Conservation (phyloP, 2,888 invertebrate genomes). For the Napeogenes inachia region DNA sequence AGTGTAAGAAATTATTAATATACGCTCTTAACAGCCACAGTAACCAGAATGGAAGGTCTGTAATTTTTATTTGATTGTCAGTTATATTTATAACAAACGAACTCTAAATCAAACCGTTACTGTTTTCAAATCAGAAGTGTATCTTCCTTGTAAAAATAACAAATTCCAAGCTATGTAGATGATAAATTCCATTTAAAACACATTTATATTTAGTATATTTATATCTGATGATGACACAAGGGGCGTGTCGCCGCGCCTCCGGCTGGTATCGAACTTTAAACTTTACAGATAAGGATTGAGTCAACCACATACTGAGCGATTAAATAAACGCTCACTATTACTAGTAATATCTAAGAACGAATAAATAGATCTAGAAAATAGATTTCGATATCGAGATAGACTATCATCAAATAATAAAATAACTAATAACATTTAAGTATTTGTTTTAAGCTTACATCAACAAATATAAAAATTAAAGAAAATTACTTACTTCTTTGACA, state of each 20-base stretch:
- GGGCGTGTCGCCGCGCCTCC: conserved; percentile 49
- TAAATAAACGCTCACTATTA: not conserved
- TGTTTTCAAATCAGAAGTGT: too few species aligned
- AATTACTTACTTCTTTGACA: conserved; percentile 58
- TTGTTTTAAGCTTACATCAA: not conserved
- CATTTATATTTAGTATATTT: conserved; percentile 3
- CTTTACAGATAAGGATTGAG: conserved; percentile 8
- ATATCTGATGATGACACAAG: conserved; percentile 47
- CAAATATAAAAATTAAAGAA: not conserved
- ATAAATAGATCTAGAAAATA: not conserved
- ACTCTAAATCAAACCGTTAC: too few species aligned
- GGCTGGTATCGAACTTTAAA: conserved; percentile 33
- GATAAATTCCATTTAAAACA: not conserved
- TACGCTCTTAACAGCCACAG: too few species aligned
- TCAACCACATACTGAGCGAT: not conserved
- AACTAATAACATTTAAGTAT: not conserved
- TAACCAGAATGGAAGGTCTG: too few species aligned
- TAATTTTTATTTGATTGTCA: too few species aligned
- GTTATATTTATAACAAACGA: too few species aligned
- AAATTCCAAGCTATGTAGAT: not conserved
- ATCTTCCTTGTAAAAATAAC: not conserved
- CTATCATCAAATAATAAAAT: not conserved
- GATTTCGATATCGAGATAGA: not conserved
- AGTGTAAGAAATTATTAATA: too few species aligned
- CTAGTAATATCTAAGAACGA: not conserved